Evolutionary conservation across 2,888 invertebrate species (phyloP), one percentile per base, ranked within the genome.

Genomic region (Zelleria hepariella): DNA sequence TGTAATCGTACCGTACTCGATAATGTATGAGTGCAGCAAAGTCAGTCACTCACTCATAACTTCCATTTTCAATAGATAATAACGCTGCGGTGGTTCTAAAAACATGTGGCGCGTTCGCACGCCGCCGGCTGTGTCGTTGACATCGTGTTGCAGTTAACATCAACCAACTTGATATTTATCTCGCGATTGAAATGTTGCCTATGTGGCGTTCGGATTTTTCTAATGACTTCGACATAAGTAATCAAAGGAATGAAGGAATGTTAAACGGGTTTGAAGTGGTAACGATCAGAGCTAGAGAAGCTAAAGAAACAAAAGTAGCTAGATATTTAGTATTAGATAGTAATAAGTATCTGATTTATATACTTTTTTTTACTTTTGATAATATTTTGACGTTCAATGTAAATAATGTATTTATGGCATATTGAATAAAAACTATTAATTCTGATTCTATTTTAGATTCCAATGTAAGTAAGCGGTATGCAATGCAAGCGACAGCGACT

Each of bases 101-200:
- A 55, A 55, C 82, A 82, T 78, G 73, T 82, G 80, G 73, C 75
- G 68, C 64, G 69, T 80, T 82, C 77, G 66, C 78, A 75, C 72
- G 70, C 61, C 60, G 65, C 62, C 56, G 27, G 24, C 52, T 53
- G 64, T 66, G 72, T 72, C 76, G 71, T 74, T 74, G 73, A 75
- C 77, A 72, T 21, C 51, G 15, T 42, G 32, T 42, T 42, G 32
- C 32, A 42, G 32, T 42, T 15, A 42, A 42, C 15, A 42, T 42
- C 32, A 15, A 42, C 15, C 15, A 15, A n/a, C 15, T 42, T 42
- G 1, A 42, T 42, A 42, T 42, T 42, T 42, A 42, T 42, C 32
- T 42, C 2, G 15, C 15, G 32, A 42, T 4, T 2, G 4, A 42
- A 42, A 42, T 5, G 32, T 42, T 42, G 3, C 32, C 3, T n/a